Evolutionary conservation across 2,888 invertebrate species (phyloP), one percentile per base, ranked within the genome.

Genomic region (Molanna angustata): DNA sequence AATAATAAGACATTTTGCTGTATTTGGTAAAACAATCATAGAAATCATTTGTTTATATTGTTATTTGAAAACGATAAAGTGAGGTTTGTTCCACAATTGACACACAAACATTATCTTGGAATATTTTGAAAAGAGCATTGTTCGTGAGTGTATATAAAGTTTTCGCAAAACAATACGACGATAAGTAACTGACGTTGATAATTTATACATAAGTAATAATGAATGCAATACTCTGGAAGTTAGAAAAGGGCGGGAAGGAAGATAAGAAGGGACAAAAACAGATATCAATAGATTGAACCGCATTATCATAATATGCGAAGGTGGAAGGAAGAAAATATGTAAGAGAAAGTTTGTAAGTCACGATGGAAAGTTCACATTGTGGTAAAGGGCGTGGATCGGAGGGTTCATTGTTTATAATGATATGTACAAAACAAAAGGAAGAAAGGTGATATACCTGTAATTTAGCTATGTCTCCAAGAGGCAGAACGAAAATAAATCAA

Each of bases 281-380:
- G 44, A 50, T 50, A 50, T 50, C 50, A 44, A 45, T 51, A 47
- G 20, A 35, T 33, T 35, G 46, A 19, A 46, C 52, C 52, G 37
- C 46, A 54, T 49, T 45, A 49, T 49, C 33, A 54, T 54, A 54
- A 54, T 54, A 49, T 35, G 35, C 42, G 43, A 31, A 44, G 27
- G 19, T 2, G 11, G 44, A 17, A 37, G 35, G 20, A 19, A 7
- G 14, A 17, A 49, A n/a, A n/a, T n/a, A n/a, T n/a, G n/a, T n/a
- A 40, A 19, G 33, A 33, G 44, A 20, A 37, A 44, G 39, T 43
- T 50, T 17, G 21, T 4, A 51, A 51, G 50, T 44, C 37, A 43
- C 17, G 43, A 21, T 27, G 42, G 37, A 31, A 50, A 44, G 22
- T 37, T 47, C 7, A 44, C 16, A 39, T 19, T 17, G 46, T 14